Evolutionary conservation across 1,140 invertebrate species (phyloP).

Genomic region (Elymnias hypermnestra): DNA sequence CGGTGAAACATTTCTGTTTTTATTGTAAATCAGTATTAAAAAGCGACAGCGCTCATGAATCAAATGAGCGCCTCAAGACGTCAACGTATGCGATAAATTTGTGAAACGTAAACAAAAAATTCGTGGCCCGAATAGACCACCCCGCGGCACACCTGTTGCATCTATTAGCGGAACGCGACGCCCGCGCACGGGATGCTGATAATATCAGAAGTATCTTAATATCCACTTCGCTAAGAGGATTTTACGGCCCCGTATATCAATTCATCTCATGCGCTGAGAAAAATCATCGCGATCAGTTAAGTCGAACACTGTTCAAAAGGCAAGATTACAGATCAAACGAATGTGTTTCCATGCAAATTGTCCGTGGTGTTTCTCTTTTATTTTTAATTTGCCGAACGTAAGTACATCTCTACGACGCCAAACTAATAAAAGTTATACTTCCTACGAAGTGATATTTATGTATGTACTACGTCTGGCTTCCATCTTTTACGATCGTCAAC

Average conservation of each 20-base stretch:
- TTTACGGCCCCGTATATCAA: slow-evolving; percentile 42
- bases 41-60: slow-evolving; percentile 69
- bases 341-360: slow-evolving; percentile 46
- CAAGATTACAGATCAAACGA: slow-evolving; percentile 51
- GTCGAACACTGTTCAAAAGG: slow-evolving; percentile 30
- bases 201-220: slow-evolving; percentile 32
- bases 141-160: slow-evolving; percentile 64
- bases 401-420: slow-evolving; percentile 38
- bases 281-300: slow-evolving; percentile 42
- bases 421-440: slow-evolving; percentile 67
- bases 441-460: slow-evolving; percentile 68
- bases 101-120: slow-evolving; percentile 65
- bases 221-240: slow-evolving; percentile 15
- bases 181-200: slow-evolving; percentile 33
- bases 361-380: slow-evolving; percentile 54
- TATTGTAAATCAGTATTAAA: slow-evolving; percentile 75
- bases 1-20: slow-evolving; percentile 65
- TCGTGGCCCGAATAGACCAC: slow-evolving; percentile 51
- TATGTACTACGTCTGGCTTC: slow-evolving; percentile 61
- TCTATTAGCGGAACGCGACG: slow-evolving; percentile 46
- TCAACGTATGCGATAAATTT: slow-evolving; percentile 64
- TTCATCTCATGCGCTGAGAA: slow-evolving; percentile 50
- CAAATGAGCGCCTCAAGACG: slow-evolving; percentile 62
- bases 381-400: slow-evolving; percentile 48
- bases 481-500: slow-evolving; percentile 72